Evolutionary conservation across 2,113 vertebrate genomes (phyloP).

Genomic region (Haemorhous mexicanus): DNA sequence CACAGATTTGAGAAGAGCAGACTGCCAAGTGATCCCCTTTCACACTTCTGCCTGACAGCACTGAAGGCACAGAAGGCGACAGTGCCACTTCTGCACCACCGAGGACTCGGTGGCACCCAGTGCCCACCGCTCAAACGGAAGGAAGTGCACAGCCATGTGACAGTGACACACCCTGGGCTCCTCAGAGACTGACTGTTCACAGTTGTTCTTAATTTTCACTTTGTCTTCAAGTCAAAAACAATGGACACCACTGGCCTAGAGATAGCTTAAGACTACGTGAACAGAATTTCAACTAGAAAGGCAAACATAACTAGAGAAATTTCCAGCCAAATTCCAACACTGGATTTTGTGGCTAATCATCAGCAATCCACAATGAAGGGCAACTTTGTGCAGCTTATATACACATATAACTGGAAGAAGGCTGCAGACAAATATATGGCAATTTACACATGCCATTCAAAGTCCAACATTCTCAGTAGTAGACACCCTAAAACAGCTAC

Average conservation of each 20-base stretch:
- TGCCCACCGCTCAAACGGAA: accelerated
- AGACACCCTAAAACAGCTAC: neutral
- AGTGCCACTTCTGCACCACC: neutral
- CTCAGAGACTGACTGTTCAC: neutral
- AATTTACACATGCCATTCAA: neutral
- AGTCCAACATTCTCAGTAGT: neutral
- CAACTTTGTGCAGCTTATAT: neutral
- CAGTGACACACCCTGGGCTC: neutral
- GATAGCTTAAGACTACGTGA: neutral
- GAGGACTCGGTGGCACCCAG: accelerated
- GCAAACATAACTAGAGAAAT: neutral
- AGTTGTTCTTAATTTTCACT: neutral
- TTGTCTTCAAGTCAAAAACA: neutral
- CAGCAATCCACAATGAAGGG: neutral
- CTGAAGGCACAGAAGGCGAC: neutral
- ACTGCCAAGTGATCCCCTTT: neutral
- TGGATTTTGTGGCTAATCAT: neutral
- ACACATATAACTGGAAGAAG: neutral
- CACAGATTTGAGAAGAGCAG: neutral
- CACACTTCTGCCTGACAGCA: neutral
- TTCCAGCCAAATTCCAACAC: neutral
- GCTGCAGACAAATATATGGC: neutral
- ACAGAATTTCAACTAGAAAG: neutral
- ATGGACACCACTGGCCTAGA: neutral
- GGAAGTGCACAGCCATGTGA: neutral